Evolutionary conservation across 2,888 invertebrate genomes (phyloP), one percentile per base, ranked within the genome.

Genomic region (Harpagoxenus sublaevis): DNA sequence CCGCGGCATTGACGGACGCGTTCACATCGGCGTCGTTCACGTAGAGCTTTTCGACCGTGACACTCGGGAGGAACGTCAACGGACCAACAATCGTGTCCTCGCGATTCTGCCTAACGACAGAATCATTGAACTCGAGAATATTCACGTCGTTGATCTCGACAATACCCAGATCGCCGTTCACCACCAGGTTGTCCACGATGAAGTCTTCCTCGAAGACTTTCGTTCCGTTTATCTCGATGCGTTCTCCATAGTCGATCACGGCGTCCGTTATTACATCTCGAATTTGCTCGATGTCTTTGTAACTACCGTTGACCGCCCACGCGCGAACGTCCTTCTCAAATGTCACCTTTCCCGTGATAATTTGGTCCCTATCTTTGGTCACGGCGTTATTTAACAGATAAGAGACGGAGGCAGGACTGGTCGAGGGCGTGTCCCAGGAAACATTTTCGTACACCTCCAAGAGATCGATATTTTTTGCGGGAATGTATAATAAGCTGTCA

Each of bases 311-410:
- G 9, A 87, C 62, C 8, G 39, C 35, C 0, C 78, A 79, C 18
- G 71, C 71, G 84, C 79, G 66, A 5, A 92, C 86, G 28, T 82
- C n/a, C 0, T 84, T 68, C 2, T 78, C 45, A 48, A 93, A 92
- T n/a, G 62, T 86, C 6, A 90, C 85, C 0, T 81, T 55, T 63
- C 85, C 81, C 3, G 62, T 81, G 62, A 94, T 92, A 5, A 86
- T 51, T 87, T 94, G 94, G 82, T 92, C 66, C 0, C 66, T 86
- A 70, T 86, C 75, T 63, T 86, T 91, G 9, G 90, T 92, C n/a
- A 94, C 90, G 1, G 92, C 91, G 75, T 93, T 91, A 10, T 91
- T 73, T 35, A 92, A 84, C 28, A 94, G 60, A 62, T 87, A 79
- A 4, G 90, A 89, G 4, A 93, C 45, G 3, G 91, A 93, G 12